Evolutionary conservation across 2,888 invertebrate species (phyloP), one percentile per base, ranked within the genome.

Genomic region (Bhutanitis thaidina): DNA sequence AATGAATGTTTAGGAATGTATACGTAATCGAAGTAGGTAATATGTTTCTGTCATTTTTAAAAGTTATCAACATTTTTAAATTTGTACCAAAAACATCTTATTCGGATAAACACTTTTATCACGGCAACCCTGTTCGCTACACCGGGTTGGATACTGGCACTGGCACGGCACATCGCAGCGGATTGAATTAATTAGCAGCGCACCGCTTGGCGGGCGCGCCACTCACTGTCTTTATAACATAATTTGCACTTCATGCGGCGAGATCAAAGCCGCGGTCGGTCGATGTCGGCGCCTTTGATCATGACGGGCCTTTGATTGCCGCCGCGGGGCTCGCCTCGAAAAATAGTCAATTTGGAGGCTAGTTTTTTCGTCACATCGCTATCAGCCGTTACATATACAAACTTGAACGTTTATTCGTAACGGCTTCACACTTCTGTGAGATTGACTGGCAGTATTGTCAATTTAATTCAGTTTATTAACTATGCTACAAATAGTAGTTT

Each of bases 241-340:
- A 90, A 90, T 90, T 90, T 90, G 90, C 90, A 90, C 89, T 89
- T 88, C 80, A 76, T 74, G 87, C 89, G 88, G 89, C 71, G 71
- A 84, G 81, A 88, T 90, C 89, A 90, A 90, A 89, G 89, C 71
- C 64, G 67, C 73, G 76, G 77, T 80, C 77, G 71, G 69, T 78
- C 78, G 80, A 74, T 76, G 83, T 78, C 89, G 89, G 90, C 72
- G 72, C 81, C 85, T 90, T 90, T 90, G 88, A 90, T 90, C 88
- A 80, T 74, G 66, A 67, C 74, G 74, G 71, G 81, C 85, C 85
- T 87, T 89, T 88, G 85, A 86, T 67, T 71, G 77, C 74, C 70
- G 80, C 87, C 76, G 74, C 77, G 73, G 72, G 80, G 77, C 83
- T 80, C 82, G 84, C 82, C 83, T 83, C 77, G 70, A 84, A 86